Evolutionary conservation across 2,113 vertebrate genomes (phyloP).

Genomic region (Recurvirostra avosetta): DNA sequence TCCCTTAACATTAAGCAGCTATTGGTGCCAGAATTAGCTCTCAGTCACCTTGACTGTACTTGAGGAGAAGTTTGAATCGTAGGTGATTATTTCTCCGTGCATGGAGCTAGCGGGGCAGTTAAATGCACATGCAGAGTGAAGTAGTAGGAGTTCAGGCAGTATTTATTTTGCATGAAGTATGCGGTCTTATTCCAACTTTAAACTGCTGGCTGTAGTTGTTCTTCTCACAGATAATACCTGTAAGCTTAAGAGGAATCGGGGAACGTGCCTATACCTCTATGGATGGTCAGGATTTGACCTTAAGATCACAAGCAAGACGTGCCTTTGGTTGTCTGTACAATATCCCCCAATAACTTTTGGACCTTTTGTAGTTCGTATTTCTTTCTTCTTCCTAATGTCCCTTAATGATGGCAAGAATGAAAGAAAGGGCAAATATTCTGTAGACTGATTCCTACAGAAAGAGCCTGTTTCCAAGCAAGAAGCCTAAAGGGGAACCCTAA

Average conservation of each 20-base stretch:
- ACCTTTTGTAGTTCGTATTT: not conserved
- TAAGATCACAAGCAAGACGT: not conserved
- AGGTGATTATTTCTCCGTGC: not conserved
- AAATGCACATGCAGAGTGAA: not conserved
- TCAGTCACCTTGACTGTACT: not conserved
- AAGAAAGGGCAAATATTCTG: not conserved
- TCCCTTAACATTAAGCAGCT: not conserved
- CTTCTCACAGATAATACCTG: not conserved
- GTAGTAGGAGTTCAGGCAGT: not conserved
- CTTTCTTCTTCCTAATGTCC: not conserved
- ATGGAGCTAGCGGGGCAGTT: not conserved
- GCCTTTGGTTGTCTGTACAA: not conserved
- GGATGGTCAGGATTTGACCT: not conserved
- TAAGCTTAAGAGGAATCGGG: not conserved
- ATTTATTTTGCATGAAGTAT: not conserved
- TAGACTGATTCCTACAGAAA: not conserved
- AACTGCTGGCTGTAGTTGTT: not conserved
- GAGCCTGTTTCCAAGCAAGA: not conserved
- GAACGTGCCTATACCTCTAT: not conserved
- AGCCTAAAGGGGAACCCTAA: not conserved
- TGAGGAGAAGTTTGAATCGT: not conserved
- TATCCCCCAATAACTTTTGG: not conserved
- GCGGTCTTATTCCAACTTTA: not conserved
- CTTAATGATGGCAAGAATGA: not conserved
- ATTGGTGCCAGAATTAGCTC: not conserved